Percentiles rank a stretch among this genome's conserved stretches.
Evolutionary conservation across 2,797 vertebrate genomes (phyloP).

Genomic region (Takifugu ocellatus): DNA sequence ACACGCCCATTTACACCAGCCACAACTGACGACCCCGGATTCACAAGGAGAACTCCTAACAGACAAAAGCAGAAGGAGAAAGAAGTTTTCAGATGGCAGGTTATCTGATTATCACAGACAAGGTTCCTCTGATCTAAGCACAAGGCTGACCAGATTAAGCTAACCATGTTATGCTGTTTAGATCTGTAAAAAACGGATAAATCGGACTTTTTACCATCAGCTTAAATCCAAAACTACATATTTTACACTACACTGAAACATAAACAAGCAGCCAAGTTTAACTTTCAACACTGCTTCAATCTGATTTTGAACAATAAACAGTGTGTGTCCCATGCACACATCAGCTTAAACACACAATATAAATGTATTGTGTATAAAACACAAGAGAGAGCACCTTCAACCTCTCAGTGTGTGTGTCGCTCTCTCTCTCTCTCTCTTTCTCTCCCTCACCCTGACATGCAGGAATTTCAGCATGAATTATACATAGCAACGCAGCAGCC

Average conservation of each 20-base stretch:
- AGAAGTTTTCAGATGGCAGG: conserved; percentile 7
- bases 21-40: neutral
- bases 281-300: conserved; percentile 35
- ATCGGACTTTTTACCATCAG: neutral
- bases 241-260: no score
- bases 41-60: neutral
- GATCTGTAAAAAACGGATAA: conserved; percentile 5
- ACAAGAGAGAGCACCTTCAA: conserved; percentile 49
- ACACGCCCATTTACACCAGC: no score
- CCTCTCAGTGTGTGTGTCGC: conserved; percentile 13
- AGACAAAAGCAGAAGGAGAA: neutral
- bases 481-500: conserved; percentile 73
- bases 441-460: conserved; percentile 50
- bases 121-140: conserved; percentile 16
- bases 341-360: conserved; percentile 32
- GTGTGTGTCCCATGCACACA: conserved; percentile 20
- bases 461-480: conserved; percentile 81
- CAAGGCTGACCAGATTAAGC: conserved; percentile 25
- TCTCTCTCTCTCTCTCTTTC: neutral
- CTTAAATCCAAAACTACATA: no score
- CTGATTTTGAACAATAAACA: conserved; percentile 42
- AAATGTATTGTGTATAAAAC: conserved; percentile 13
- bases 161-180: conserved; percentile 24
- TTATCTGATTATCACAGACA: conserved; percentile 4
- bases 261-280: conserved; percentile 2